Base-by-base conservation (phyloP, 2,888 invertebrate genomes). In the Anthophora plumipes region DNA sequence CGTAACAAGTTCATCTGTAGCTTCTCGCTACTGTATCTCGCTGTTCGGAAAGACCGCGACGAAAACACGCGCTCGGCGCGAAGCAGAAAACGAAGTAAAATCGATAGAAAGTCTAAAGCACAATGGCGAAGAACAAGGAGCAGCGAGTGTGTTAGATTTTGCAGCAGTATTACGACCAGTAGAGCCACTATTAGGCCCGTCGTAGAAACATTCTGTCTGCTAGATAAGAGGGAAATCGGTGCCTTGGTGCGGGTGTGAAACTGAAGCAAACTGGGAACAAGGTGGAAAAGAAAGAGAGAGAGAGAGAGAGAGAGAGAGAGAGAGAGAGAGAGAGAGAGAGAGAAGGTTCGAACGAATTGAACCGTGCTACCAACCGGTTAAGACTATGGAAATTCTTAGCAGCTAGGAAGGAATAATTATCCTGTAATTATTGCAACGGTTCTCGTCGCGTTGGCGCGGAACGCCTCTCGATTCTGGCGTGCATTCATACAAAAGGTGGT, bases 91-190 rank as follows among this genome's bases (percentile, higher is more conserved):
- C 69, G 77, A 76, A 72, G 64, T 54, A 79, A 83, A 85, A 88
- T 86, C 88, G 84, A 88, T 89, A 84, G 80, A 81, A 85, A 82
- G 85, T 89, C 83, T 79, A 64, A 75, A 77, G 82, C 68, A 87
- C 86, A 89, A 89, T 90, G 75, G 85, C 77, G 80, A 78, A 64
- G 76, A 82, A 75, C 74, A 64, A 84, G 77, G 37, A 60, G 74
- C 59, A 39, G 70, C 80, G 69, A 81, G 74, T 83, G 71, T 78
- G 78, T 82, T 79, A 72, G 83, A 85, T 83, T 70, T 74, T 72
- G 71, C 78, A 69, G 57, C 72, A 75, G 63, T 75, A 67, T 77
- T 79, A 74, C 70, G 66, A 84, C 61, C 70, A 39, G 57, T 46
- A 43, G 63, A 61, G 72, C 72, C 48, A 41, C 83, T 80, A 80